Evolutionary conservation across 2,888 invertebrate genomes (phyloP).

Genomic region (Emmelina monodactyla): DNA sequence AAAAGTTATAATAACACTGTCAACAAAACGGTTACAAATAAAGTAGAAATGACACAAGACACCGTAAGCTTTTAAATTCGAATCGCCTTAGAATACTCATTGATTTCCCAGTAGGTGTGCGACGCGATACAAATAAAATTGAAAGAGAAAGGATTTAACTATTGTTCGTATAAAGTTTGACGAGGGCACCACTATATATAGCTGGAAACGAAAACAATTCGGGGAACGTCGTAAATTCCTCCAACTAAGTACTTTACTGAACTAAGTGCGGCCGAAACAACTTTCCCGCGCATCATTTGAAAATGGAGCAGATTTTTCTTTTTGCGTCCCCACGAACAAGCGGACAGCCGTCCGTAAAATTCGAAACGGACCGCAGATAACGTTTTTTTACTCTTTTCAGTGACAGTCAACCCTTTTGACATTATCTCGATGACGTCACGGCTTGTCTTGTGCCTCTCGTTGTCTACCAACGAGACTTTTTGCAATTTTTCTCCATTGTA

Average conservation of each 20-base stretch:
- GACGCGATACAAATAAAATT: constrained; percentile 17
- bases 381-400: constrained; percentile 33
- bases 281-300: background rate
- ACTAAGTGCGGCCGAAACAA: constrained; percentile 16
- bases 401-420: constrained; percentile 57
- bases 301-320: constrained; percentile 13
- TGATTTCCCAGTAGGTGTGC: constrained; percentile 28
- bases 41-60: background rate
- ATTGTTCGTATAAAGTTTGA: constrained; percentile 25
- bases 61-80: background rate
- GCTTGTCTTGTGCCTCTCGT: constrained; percentile 38
- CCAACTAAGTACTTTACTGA: constrained; percentile 12
- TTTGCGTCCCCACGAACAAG: constrained; percentile 17
- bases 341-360: constrained; percentile 20
- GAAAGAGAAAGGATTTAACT: constrained; percentile 33
- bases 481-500: constrained; percentile 14
- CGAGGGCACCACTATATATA: constrained; percentile 15
- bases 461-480: constrained; percentile 30
- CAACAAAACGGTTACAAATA: no score
- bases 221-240: background rate
- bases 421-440: constrained; percentile 52
- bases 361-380: constrained; percentile 33
- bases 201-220: constrained; percentile 4
- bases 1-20: no score
- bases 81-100: constrained; percentile 8